Percentiles rank a stretch among this genome's conserved stretches.
phyloP scores from a whole-genome alignment of 2,797 vertebrate species.

The Pogonophryne albipinna region DNA sequence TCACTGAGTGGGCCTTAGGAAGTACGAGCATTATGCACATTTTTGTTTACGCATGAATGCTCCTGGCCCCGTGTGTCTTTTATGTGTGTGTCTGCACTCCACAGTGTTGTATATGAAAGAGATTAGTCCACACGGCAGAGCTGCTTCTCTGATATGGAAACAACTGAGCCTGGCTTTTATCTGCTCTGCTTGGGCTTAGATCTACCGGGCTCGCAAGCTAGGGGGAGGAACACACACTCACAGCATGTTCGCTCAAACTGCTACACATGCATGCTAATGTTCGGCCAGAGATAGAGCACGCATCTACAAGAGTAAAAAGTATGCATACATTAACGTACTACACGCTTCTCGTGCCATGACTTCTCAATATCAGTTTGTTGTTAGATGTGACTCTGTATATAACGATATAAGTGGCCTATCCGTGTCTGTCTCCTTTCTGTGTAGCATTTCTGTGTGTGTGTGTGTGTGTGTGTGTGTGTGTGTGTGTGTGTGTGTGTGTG shows the following conservation, averaged over 20 bases:
- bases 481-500: neutral
- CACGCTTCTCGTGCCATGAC: neutral
- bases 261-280: slow-evolving; percentile 49
- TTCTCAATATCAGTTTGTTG: slow-evolving; percentile 3
- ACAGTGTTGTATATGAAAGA: slow-evolving; percentile 60
- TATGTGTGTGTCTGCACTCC: slow-evolving; percentile 38
- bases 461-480: neutral
- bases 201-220: slow-evolving; percentile 45
- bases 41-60: slow-evolving; percentile 54
- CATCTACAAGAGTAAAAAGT: neutral
- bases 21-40: slow-evolving; percentile 30
- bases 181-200: slow-evolving; percentile 66
- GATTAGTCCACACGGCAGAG: slow-evolving; percentile 66
- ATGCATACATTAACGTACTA: neutral
- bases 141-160: slow-evolving; percentile 73
- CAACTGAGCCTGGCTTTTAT: slow-evolving; percentile 68
- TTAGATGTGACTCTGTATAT: slow-evolving; percentile 9
- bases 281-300: slow-evolving; percentile 17
- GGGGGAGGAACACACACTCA: slow-evolving; percentile 29
- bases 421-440: neutral
- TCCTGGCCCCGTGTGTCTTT: slow-evolving; percentile 39
- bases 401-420: neutral
- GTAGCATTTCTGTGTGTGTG: neutral
- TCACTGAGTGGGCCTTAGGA: slow-evolving; percentile 36
- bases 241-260: slow-evolving; percentile 26